Conservation (phyloP, 1,140 invertebrate genomes). For the Drosophila athabasca region DNA sequence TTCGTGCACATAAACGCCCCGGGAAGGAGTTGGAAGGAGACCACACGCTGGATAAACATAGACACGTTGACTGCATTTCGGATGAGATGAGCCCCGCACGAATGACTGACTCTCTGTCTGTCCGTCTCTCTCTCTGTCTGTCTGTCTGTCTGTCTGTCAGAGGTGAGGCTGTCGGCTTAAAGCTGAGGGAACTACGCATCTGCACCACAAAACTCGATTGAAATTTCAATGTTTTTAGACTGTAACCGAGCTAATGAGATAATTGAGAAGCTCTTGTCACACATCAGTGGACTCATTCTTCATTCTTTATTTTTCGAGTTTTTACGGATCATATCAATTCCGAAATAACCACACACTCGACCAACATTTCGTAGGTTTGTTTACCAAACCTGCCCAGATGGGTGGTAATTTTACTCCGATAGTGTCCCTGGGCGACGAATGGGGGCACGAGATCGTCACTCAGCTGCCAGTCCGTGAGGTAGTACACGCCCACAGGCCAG, state of each 20-base stretch:
- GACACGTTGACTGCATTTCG: conserved; percentile 78
- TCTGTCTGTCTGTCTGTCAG: conserved; percentile 37
- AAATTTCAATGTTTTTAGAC: too few species aligned
- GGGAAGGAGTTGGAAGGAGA: conserved; percentile 22
- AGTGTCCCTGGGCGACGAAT: conserved; percentile 53
- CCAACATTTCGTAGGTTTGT: conserved; percentile 13
- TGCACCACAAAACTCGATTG: not conserved
- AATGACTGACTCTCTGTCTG: conserved; percentile 34
- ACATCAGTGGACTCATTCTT: too few species aligned
- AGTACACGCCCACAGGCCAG: conserved; percentile 36
- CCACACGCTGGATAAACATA: conserved; percentile 70
- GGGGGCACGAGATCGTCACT: conserved; percentile 36
- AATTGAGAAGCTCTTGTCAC: too few species aligned
- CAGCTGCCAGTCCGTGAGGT: conserved; percentile 34
- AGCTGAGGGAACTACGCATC: not conserved
- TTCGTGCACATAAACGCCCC: conserved; percentile 75
- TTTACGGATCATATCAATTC: conserved; percentile 3
- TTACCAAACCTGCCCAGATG: conserved; percentile 34
- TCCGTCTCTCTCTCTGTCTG: conserved; percentile 8
- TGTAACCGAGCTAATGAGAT: too few species aligned
- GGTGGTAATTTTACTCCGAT: conserved; percentile 21
- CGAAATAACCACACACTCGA: conserved; percentile 22
- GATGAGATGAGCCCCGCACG: conserved; percentile 55
- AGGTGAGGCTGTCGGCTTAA: conserved; percentile 1
- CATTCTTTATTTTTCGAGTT: too few species aligned